Percentiles rank a stretch among this genome's conserved stretches.
Conservation (phyloP, 2,888 invertebrate species). For the Diloba caeruleocephala region DNA sequence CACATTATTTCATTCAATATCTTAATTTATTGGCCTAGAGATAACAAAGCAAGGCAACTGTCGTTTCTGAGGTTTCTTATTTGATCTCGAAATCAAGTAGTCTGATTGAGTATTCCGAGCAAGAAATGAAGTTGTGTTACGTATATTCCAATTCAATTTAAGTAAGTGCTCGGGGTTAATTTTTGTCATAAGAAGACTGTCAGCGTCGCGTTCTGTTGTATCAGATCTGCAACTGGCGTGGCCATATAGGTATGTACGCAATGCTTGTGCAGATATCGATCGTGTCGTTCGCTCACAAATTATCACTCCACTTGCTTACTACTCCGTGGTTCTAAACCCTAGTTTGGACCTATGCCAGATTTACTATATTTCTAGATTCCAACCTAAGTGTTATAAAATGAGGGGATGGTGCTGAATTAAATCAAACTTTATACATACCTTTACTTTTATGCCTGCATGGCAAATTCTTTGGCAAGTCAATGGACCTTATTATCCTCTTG, state of each 20-base stretch:
- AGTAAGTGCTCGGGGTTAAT: no score
- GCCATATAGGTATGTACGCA: no score
- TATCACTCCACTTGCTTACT: conserved; percentile 9
- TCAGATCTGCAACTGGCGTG: no score
- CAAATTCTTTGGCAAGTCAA: conserved; percentile 95
- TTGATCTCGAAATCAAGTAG: neutral
- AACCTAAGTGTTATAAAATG: conserved; percentile 1
- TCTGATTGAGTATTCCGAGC: no score
- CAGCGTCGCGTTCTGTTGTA: no score
- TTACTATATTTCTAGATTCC: neutral
- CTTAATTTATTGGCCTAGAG: neutral
- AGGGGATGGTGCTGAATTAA: conserved; percentile 1
- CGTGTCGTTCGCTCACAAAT: neutral
- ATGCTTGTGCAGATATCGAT: no score
- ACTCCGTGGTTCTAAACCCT: conserved; percentile 11
- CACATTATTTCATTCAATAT: conserved; percentile 2
- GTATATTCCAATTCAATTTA: no score
- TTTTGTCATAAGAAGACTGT: no score
- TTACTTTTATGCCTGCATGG: conserved; percentile 93
- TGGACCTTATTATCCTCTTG: conserved; percentile 93
- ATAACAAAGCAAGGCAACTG: no score
- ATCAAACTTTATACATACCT: conserved; percentile 78
- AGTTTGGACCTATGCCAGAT: conserved; percentile 29
- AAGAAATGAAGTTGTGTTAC: neutral
- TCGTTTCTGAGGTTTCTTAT: neutral